Percentiles rank a stretch among this genome's conserved stretches.
Conservation (phyloP, 2,113 vertebrate genomes). For the Cyphomyrus discorhynchus region DNA sequence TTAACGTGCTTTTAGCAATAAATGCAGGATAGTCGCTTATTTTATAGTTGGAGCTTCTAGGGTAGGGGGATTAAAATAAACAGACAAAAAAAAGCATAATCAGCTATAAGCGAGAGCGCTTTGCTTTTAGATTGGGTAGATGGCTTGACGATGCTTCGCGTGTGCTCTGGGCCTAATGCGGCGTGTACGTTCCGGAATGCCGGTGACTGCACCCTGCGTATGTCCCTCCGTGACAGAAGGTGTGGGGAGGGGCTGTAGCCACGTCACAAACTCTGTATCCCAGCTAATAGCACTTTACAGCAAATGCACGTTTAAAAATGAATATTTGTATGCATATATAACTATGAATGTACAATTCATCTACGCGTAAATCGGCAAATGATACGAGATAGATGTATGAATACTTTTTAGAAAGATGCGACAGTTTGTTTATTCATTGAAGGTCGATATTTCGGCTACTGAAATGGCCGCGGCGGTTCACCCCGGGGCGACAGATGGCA, state of each 20-base stretch:
- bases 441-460: slow-evolving; percentile 45
- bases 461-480: background rate
- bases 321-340: background rate
- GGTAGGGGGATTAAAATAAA: background rate
- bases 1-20: background rate
- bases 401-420: slow-evolving; percentile 28
- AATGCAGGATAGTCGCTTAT: background rate
- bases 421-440: slow-evolving; percentile 49
- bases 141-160: background rate
- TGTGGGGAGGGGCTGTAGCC: background rate
- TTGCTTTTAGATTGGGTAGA: background rate
- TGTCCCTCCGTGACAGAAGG: background rate
- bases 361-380: slow-evolving; percentile 20
- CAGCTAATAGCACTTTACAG: slow-evolving; percentile 29
- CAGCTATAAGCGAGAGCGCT: background rate
- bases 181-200: background rate
- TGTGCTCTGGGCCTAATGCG: background rate
- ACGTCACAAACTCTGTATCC: background rate
- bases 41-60: background rate
- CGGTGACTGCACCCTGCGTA: background rate
- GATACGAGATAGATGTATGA: slow-evolving; percentile 21
- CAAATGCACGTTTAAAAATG: slow-evolving; percentile 49
- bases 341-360: slow-evolving; percentile 35
- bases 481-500: background rate
- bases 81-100: background rate